Evolutionary conservation across 1,140 invertebrate species (phyloP), one percentile per base, ranked within the genome.

Genomic region (Drosophila yakuba): DNA sequence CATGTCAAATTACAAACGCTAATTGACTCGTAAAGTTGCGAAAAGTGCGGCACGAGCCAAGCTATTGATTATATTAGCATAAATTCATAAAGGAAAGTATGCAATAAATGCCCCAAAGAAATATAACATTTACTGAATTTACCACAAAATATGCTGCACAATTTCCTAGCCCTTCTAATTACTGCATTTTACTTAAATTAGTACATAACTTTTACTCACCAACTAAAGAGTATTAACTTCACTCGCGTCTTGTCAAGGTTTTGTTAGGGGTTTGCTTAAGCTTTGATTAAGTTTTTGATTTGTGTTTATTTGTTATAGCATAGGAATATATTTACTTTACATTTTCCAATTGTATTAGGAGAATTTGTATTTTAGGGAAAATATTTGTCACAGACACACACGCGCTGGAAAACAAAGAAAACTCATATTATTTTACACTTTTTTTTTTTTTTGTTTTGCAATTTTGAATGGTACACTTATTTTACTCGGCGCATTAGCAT

Each of bases 1-100:
- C 80, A 82, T 86, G 71, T 78, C 78, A 38, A 75, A 82, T 88
- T 82, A 76, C 36, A 69, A 75, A 68, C 50, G 62, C 78, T 86
- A 88, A 88, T 86, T 86, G 71, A 79, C 61, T 79, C 62, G 58
- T 64, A 77, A 76, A 68, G 51, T 74, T 74, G 75, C 54, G 45
- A 43, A 71, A 81, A 80, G 47, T 44, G 60, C 55, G 60, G 38
- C 55, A 72, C 71, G 64, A 81, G 74, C 59, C 55, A 36, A 74
- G 80, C 64, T 83, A 88, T 83, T 72, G 75, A 88, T 82, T 79
- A 52, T 41, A 86, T 88, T 79, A 79, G 62, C 66, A 86, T 79
- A 76, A 79, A 38, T 51, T 54, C 50, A 52, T 54, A 74, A 15
- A 23, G 48, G 1, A 43, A 17, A 11, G 17, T 17, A 28, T 32